A percentile compares a stretch with the other conserved stretches of the same genome.
These are phyloP conservation scores for Didymodactylos carnosus DNA, from an alignment of 2,888 invertebrate genomes.

Conservation along the genomic window DNA sequence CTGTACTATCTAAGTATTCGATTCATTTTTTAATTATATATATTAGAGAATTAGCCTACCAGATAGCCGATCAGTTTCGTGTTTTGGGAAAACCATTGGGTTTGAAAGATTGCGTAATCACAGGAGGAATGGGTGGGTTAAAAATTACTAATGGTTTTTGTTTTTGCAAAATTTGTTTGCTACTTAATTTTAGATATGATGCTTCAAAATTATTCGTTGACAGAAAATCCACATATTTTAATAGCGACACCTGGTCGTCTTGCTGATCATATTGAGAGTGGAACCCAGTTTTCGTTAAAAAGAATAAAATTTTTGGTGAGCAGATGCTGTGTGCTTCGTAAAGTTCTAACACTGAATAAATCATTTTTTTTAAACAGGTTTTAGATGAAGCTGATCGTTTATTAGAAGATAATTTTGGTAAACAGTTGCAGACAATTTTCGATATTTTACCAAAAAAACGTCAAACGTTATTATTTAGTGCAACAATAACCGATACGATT, in stretches of 20 bases:
- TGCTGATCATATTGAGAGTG: constrained; percentile 72
- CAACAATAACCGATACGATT: constrained; percentile 70
- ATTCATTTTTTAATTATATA: background rate
- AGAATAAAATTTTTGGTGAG: constrained; percentile 30
- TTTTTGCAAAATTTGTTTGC: background rate
- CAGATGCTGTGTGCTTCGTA: too few species aligned
- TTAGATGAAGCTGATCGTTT: constrained; percentile 88
- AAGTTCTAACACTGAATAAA: too few species aligned
- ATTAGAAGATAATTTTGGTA: constrained; percentile 39
- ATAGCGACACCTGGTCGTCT: constrained; percentile 85
- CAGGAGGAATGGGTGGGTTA: constrained; percentile 66
- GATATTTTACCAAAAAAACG: constrained; percentile 52
- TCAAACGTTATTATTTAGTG: constrained; percentile 76
- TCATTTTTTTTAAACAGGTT: constrained; percentile 63
- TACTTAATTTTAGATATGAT: constrained; percentile 44
- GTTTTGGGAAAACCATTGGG: constrained; percentile 71
- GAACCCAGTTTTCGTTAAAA: constrained; percentile 36
- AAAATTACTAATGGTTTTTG: background rate
- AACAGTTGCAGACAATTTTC: constrained; percentile 49
- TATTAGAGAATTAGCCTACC: constrained; percentile 32
- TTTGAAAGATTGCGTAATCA: constrained; percentile 60
- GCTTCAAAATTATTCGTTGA: constrained; percentile 59
- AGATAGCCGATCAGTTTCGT: constrained; percentile 83
- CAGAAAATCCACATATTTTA: constrained; percentile 70
- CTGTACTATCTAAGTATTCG: background rate